Percentiles rank a stretch among this genome's conserved stretches.
Conservation (phyloP, 2,888 invertebrate species). For the Heliconius cydno region DNA sequence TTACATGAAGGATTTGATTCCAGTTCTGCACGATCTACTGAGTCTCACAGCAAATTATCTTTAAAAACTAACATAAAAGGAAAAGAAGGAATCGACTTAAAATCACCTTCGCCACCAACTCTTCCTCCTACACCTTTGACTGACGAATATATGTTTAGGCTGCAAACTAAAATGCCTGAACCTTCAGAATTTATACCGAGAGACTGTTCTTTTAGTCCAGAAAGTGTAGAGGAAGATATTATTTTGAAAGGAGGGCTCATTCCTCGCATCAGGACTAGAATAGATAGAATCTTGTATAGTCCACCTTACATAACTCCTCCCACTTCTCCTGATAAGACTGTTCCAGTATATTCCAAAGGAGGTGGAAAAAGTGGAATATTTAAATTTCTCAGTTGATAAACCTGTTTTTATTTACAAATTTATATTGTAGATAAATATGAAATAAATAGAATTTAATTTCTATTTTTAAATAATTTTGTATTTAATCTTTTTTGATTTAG, state of each 20-base stretch:
- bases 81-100: constrained; percentile 38
- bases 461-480: not conserved
- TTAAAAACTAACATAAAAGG: constrained; percentile 47
- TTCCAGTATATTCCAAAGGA: constrained; percentile 57
- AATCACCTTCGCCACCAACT: constrained; percentile 58
- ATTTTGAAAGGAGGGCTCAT: constrained; percentile 67
- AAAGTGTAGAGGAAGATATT: constrained; percentile 66
- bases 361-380: constrained; percentile 55
- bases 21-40: not conserved
- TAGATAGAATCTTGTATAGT: constrained; percentile 67
- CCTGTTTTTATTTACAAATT: not conserved
- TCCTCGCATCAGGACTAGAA: constrained; percentile 67
- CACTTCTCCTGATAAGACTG: constrained; percentile 58
- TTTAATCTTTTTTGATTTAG: not conserved
- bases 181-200: constrained; percentile 57
- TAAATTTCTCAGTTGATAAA: constrained; percentile 16
- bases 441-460: not conserved
- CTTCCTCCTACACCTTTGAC: constrained; percentile 71
- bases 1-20: not conserved
- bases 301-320: constrained; percentile 68
- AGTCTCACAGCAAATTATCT: constrained; percentile 25
- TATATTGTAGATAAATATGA: not conserved
- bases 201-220: constrained; percentile 55
- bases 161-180: constrained; percentile 67
- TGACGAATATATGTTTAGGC: constrained; percentile 74